Evolutionary conservation across 2,888 invertebrate genomes (phyloP), one percentile per base, ranked within the genome.

Genomic region (Macaria liturata): DNA sequence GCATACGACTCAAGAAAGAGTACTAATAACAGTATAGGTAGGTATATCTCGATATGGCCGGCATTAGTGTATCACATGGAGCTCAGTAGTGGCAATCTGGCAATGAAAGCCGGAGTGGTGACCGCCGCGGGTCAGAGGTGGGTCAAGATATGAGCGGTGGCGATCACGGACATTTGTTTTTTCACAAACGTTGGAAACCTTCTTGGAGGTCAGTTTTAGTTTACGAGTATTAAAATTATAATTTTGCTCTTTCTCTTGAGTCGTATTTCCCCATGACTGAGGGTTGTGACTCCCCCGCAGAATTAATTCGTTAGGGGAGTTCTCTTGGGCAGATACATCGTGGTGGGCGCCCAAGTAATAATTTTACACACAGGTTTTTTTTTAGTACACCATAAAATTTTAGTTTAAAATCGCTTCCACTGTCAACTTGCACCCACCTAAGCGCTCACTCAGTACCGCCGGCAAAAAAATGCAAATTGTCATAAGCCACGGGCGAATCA

Each of bases 401-500:
- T 20, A 20, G 20, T 20, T 20, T 1, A 1, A 20, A 20, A 20
- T 8, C 64, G 61, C 61, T 52, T 7, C 42, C 44, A 32, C 59
- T 54, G 51, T 30, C n/a, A 58, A 42, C 43, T 45, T 32, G 46
- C 46, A 54, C 47, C 46, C 47, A 53, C 50, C n/a, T 54, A 65
- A 65, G 54, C 61, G 61, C 53, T 59, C 62, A 65, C 69, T 83
- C 77, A 78, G 85, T 82, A 85, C 80, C 69, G 81, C 74, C 83
- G 76, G 86, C 82, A 88, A 91, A 91, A 88, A 91, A 91, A 91
- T 88, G 90, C 88, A 91, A 91, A 91, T 91, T 90, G 91, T 91
- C 91, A 91, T 91, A 91, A 91, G 90, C 91, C 91, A 91, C 91
- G 80, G 91, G 91, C 91, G 83, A 89, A 90, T 88, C 91, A 91